A percentile compares a stretch with the other conserved stretches of the same genome.
These are phyloP conservation scores for Drosophila simulans DNA, from an alignment of 1,140 invertebrate species.

Conservation along the genomic window DNA sequence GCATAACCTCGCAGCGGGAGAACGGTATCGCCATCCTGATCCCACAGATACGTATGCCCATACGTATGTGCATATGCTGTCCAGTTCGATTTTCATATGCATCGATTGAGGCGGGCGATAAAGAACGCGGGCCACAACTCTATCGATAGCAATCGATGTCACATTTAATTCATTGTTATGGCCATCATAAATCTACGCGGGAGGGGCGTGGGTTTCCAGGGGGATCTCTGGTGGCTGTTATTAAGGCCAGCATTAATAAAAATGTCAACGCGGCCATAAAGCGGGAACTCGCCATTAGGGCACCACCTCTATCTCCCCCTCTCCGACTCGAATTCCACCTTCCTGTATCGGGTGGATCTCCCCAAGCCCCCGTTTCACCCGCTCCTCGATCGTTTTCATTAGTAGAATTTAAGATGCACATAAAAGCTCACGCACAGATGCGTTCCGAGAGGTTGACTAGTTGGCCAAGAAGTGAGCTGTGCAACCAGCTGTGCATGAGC, in stretches of 20 bases:
- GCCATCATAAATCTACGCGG: constrained; percentile 72
- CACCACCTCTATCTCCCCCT: constrained; percentile 25
- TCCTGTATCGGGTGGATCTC: constrained; percentile 6
- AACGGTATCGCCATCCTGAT: constrained; percentile 14
- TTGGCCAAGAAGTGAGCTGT: constrained; percentile 24
- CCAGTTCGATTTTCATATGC: constrained; percentile 63
- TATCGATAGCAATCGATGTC: constrained; percentile 80
- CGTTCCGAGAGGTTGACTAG: constrained; percentile 10
- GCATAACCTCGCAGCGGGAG: constrained; percentile 72
- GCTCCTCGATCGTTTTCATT: constrained; percentile 48
- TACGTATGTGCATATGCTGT: constrained; percentile 9
- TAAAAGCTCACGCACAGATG: constrained; percentile 59
- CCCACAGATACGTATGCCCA: constrained; percentile 1
- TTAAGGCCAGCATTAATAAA: constrained; percentile 72
- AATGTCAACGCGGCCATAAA: constrained; percentile 81
- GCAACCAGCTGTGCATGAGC: constrained; percentile 34
- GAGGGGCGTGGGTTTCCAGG: constrained; percentile 20
- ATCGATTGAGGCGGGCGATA: constrained; percentile 61
- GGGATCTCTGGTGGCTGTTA: constrained; percentile 38
- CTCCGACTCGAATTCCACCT: constrained; percentile 7
- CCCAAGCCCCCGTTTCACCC: not conserved
- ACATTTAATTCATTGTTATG: constrained; percentile 83
- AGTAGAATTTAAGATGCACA: constrained; percentile 69
- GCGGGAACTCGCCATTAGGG: constrained; percentile 59
- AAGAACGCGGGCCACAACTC: constrained; percentile 64